Percentiles rank a stretch among this genome's conserved stretches.
Conservation (phyloP, 2,113 vertebrate genomes). For the Nycticryphes semicollaris region DNA sequence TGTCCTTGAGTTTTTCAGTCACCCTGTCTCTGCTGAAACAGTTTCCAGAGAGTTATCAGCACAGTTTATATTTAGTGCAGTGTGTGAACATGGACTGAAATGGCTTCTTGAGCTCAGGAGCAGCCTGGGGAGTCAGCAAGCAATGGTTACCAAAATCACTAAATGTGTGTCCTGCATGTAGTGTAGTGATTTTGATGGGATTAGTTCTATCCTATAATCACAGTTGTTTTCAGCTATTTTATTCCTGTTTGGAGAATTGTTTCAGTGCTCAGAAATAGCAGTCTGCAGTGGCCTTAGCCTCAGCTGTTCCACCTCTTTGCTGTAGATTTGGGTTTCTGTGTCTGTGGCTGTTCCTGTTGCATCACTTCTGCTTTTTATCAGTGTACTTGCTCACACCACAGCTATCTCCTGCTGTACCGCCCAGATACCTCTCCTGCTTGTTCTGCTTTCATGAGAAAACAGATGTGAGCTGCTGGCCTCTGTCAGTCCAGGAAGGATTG, state of each 20-base stretch:
- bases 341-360: background rate
- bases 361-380: conserved; percentile 27
- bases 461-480: background rate
- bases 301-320: background rate
- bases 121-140: background rate
- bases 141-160: background rate
- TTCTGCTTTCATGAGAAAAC: background rate
- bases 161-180: background rate
- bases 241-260: background rate
- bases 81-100: background rate
- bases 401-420: background rate
- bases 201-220: background rate
- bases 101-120: background rate
- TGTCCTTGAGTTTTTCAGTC: background rate
- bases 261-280: background rate
- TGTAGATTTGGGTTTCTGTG: background rate
- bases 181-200: background rate
- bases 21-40: background rate
- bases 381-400: background rate
- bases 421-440: background rate
- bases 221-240: background rate
- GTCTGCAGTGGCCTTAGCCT: background rate
- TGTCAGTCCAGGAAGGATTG: background rate
- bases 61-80: conserved; percentile 32
- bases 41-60: background rate